phyloP scores from a whole-genome alignment of 2,113 vertebrate species.

The Pelobates fuscus region DNA sequence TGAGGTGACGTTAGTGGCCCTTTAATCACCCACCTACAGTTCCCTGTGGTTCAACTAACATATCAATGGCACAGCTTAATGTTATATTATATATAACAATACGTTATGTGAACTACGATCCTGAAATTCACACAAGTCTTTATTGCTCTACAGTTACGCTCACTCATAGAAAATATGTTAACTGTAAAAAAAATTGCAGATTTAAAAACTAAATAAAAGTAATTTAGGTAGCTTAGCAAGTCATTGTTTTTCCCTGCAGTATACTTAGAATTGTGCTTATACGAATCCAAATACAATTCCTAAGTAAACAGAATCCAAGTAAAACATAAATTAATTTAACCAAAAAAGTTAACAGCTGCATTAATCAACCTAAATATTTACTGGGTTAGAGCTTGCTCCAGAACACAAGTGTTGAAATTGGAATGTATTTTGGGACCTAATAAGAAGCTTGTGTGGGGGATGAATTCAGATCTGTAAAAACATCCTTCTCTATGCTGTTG shows the following conservation, averaged over 20 bases:
- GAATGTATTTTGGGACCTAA: not conserved
- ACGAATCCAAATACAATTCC: not conserved
- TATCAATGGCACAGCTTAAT: no score
- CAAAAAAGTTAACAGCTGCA: slow-evolving; percentile 2
- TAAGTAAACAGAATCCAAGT: slow-evolving; percentile 1
- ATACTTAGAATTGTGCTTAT: not conserved
- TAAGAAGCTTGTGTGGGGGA: not conserved
- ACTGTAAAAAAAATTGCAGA: no score
- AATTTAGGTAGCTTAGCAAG: not conserved
- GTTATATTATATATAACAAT: no score
- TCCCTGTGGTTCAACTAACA: no score
- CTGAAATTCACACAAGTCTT: no score
- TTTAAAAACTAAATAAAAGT: not conserved
- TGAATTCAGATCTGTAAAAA: no score
- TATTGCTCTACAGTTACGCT: no score
- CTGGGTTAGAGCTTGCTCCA: not conserved
- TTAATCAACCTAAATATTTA: slow-evolving; percentile 7
- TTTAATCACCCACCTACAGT: no score
- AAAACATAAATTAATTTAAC: not conserved
- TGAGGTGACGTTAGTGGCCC: no score
- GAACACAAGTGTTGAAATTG: not conserved
- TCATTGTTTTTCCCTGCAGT: not conserved
- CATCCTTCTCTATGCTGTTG: no score
- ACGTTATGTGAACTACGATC: no score
- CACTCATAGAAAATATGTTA: no score